phyloP scores from a whole-genome alignment of 2,888 invertebrate species.

The Drosophila demipolita region DNA sequence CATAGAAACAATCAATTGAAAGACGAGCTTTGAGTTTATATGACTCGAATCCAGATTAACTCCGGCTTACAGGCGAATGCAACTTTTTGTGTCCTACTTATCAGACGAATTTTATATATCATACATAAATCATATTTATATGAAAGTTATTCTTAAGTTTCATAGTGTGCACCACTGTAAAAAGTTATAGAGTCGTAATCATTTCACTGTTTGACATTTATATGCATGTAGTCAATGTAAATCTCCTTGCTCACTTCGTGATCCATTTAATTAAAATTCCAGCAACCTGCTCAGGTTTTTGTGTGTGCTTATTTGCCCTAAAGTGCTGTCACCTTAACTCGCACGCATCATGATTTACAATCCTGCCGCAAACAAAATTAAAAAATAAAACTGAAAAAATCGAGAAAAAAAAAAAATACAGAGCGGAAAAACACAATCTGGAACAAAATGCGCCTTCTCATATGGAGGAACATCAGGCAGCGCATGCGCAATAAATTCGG shows the following conservation, averaged over 20 bases:
- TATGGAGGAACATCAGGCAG: conserved; percentile 61
- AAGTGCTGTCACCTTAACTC: conserved; percentile 78
- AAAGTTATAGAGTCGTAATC: conserved; percentile 24
- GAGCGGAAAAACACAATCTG: conserved; percentile 20
- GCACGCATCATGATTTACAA: conserved; percentile 80
- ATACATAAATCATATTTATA: background rate
- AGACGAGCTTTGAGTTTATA: background rate
- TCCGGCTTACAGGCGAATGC: background rate
- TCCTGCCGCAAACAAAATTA: conserved; percentile 61
- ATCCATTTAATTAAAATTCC: conserved; percentile 75
- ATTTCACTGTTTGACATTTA: conserved; percentile 26
- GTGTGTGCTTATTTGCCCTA: conserved; percentile 74
- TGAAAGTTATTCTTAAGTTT: no score
- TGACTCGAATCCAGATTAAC: background rate
- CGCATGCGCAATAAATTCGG: conserved; percentile 83
- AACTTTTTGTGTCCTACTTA: background rate
- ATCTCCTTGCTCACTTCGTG: conserved; percentile 35
- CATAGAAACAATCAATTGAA: background rate
- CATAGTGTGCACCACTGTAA: background rate
- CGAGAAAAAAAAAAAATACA: conserved; percentile 21
- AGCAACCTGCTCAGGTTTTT: conserved; percentile 65
- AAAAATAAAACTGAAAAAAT: conserved; percentile 75
- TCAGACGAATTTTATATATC: background rate
- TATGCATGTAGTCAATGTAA: conserved; percentile 22
- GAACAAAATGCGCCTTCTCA: conserved; percentile 36